Evolutionary conservation across 2,113 vertebrate species (phyloP).

Genomic region (Nesogale talazaci): DNA sequence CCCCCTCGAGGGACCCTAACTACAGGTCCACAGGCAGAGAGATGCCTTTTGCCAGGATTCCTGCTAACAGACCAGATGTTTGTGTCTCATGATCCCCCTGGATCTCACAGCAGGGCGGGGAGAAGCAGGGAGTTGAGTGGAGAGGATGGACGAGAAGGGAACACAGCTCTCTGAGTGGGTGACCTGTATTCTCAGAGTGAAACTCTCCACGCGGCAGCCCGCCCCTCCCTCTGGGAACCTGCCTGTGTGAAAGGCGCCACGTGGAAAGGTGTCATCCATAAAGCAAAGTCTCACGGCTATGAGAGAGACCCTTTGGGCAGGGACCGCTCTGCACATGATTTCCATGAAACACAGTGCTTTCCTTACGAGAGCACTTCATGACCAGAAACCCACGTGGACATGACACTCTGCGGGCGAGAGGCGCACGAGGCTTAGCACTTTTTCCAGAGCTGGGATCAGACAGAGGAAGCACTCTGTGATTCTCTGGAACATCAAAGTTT

Average conservation of each 20-base stretch:
- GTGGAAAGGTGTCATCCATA: not conserved
- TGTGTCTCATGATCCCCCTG: not conserved
- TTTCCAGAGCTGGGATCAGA: not conserved
- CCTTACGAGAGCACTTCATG: not conserved
- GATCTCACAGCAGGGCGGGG: too few species aligned
- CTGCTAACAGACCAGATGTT: not conserved
- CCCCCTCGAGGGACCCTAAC: fast-evolving
- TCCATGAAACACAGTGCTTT: not conserved
- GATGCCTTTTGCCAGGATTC: not conserved
- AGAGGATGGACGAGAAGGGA: too few species aligned
- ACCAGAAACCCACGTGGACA: not conserved
- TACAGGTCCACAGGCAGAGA: too few species aligned
- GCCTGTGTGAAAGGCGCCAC: not conserved
- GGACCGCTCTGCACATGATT: not conserved
- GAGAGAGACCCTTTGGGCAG: not conserved
- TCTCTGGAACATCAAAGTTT: not conserved
- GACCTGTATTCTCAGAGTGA: too few species aligned
- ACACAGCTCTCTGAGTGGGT: too few species aligned
- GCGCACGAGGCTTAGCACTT: not conserved
- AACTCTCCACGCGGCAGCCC: not conserved
- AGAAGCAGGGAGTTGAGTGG: not conserved
- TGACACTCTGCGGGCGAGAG: not conserved
- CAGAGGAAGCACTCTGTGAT: not conserved
- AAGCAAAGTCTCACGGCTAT: not conserved
- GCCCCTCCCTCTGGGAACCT: not conserved